phyloP scores from a whole-genome alignment of 2,888 invertebrate genomes.

The Eristalis pertinax region DNA sequence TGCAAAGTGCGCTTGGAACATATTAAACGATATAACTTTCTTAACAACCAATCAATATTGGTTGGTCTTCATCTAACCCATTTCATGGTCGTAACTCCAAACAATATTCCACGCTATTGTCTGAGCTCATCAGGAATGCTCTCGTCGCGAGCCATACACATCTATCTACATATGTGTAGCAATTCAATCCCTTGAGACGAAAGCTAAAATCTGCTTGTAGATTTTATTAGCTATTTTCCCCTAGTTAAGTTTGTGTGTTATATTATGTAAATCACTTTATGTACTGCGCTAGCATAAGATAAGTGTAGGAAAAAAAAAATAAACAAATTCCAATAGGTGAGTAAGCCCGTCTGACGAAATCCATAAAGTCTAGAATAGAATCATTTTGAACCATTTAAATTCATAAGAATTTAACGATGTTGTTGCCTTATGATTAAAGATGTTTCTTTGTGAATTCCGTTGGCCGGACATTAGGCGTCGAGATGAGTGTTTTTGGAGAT shows the following conservation, averaged over 20 bases:
- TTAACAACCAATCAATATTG: neutral
- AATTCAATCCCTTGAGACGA: neutral
- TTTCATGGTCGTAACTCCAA: neutral
- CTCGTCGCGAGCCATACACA: neutral
- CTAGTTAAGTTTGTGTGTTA: neutral
- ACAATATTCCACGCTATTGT: neutral
- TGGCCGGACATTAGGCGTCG: neutral
- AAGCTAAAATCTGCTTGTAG: neutral
- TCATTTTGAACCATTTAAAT: neutral
- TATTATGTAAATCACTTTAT: neutral
- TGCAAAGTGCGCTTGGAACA: neutral
- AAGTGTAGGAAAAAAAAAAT: neutral
- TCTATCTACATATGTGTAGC: too few species aligned
- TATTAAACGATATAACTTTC: neutral
- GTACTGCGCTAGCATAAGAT: neutral
- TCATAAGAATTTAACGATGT: neutral
- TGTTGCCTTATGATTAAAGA: neutral
- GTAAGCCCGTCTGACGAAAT: neutral
- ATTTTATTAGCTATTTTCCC: neutral
- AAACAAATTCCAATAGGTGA: neutral
- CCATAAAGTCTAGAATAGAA: neutral
- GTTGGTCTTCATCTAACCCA: neutral
- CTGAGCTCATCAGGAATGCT: neutral
- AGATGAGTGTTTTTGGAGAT: neutral
- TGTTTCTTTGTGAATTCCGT: neutral